Evolutionary conservation across 2,888 invertebrate genomes (phyloP).

Genomic region (Eupeodes latifasciatus): DNA sequence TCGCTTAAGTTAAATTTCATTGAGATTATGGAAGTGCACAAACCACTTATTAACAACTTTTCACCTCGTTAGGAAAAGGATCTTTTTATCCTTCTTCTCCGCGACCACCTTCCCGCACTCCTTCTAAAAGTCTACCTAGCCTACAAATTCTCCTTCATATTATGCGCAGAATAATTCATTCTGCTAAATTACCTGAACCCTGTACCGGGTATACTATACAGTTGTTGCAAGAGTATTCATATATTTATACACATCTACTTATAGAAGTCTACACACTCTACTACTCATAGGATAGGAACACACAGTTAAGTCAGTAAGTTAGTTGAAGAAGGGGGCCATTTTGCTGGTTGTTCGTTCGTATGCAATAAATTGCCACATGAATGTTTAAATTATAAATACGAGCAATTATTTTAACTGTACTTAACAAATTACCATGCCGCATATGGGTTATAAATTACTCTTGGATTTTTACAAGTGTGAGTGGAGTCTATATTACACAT

Average conservation of each 20-base stretch:
- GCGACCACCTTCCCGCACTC: background rate
- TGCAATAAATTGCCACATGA: constrained; percentile 83
- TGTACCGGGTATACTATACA: background rate
- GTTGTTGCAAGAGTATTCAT: background rate
- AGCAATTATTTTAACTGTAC: constrained; percentile 85
- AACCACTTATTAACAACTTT: constrained; percentile 70
- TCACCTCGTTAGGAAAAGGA: constrained; percentile 48
- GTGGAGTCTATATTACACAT: constrained; percentile 43
- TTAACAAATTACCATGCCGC: constrained; percentile 85
- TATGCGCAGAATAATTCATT: constrained; percentile 50
- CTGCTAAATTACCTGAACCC: constrained; percentile 39
- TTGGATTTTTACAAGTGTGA: constrained; percentile 47
- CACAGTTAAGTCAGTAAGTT: constrained; percentile 29
- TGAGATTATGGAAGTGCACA: constrained; percentile 52
- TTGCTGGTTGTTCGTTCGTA: constrained; percentile 79
- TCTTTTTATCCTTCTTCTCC: constrained; percentile 11
- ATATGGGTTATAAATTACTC: constrained; percentile 81
- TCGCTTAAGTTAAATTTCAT: constrained; percentile 49
- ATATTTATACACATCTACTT: background rate
- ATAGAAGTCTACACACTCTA: constrained; percentile 1
- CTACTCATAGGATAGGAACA: background rate
- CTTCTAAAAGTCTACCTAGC: too few relatives aligned
- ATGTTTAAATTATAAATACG: constrained; percentile 85
- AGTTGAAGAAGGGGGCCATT: constrained; percentile 36
- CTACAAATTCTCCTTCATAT: constrained; percentile 12